phyloP scores from a whole-genome alignment of 2,797 vertebrate genomes.

The Miichthys miiuy region DNA sequence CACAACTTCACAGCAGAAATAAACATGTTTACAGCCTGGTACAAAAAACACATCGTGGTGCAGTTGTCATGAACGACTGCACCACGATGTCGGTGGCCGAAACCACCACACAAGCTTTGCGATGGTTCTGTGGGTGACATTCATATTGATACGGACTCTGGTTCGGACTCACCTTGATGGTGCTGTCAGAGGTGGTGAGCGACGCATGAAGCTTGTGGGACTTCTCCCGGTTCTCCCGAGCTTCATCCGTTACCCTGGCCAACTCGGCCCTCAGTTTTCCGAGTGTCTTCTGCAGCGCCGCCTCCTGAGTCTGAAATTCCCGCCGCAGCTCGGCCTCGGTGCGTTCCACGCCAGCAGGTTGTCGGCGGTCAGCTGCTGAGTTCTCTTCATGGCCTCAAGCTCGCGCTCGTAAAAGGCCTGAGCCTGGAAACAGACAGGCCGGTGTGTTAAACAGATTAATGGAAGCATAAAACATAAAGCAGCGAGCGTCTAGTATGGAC shows the following conservation, averaged over 20 bases:
- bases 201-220: conserved; percentile 93
- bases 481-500: neutral
- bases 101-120: too few relatives aligned
- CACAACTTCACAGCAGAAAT: too few relatives aligned
- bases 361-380: conserved; percentile 96
- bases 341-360: conserved; percentile 94
- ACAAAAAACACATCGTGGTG: too few relatives aligned
- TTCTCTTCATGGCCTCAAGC: conserved; percentile 96
- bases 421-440: conserved; percentile 72
- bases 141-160: neutral
- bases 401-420: conserved; percentile 96
- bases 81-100: too few relatives aligned
- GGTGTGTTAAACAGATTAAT: neutral
- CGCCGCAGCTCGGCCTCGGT: conserved; percentile 94
- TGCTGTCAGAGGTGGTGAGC: conserved; percentile 87
- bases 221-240: conserved; percentile 91
- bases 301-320: conserved; percentile 97
- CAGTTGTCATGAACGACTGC: too few relatives aligned
- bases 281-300: conserved; percentile 92
- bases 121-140: too few relatives aligned
- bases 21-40: too few relatives aligned
- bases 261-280: conserved; percentile 94
- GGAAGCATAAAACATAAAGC: neutral
- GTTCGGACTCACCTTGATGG: conserved; percentile 87
- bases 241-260: conserved; percentile 93